Evolutionary conservation across 2,113 vertebrate genomes (phyloP), one percentile per base, ranked within the genome.

Genomic region (Capreolus pygargus): DNA sequence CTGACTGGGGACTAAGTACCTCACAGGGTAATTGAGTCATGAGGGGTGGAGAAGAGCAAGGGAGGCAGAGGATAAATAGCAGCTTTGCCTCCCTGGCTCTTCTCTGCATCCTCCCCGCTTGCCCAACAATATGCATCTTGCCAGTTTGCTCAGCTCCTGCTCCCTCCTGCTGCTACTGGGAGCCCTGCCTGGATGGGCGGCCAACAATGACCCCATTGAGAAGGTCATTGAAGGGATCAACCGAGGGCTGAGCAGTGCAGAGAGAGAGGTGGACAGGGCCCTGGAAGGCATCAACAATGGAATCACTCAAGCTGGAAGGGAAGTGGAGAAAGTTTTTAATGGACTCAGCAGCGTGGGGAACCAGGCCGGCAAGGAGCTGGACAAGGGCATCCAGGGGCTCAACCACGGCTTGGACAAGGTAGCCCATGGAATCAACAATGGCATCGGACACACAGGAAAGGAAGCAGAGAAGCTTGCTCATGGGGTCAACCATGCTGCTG

Each of bases 211-310:
- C 33, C 98, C 98, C 50, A 7, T 98, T 50, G 98, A 97, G 91
- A 98, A 92, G 95, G 97, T 97, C 97, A 92, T 98, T 33, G 98
- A 98, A 67, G 97, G 98, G 33, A 94, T 98, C 97, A 98, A 97
- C 93, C 74, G 95, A 78, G 98, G 98, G 93, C 94, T 98, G 91
- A 98, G 82, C 97, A 98, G 60, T 36, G 98, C 98, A 43, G 98
- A 98, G 64, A 96, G 84, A 91, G 97, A 98, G 85, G 86, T 98
- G 93, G 97, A 95, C 94, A 97, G 97, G 91, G 98, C 98, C 93
- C 96, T 98, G 74, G 98, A 98, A 83, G 97, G 98, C 94, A 96
- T 98, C 96, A 98, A 98, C 27, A 97, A 97, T n/a, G 98, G 98
- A 67, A 97, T 98, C 98, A 98, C 98, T 39, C 97, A 98, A 54